A percentile compares a stretch with the other conserved stretches of the same genome.
Evolutionary conservation across 2,888 invertebrate genomes (phyloP).

Genomic region (Mesorhabditis belari): DNA sequence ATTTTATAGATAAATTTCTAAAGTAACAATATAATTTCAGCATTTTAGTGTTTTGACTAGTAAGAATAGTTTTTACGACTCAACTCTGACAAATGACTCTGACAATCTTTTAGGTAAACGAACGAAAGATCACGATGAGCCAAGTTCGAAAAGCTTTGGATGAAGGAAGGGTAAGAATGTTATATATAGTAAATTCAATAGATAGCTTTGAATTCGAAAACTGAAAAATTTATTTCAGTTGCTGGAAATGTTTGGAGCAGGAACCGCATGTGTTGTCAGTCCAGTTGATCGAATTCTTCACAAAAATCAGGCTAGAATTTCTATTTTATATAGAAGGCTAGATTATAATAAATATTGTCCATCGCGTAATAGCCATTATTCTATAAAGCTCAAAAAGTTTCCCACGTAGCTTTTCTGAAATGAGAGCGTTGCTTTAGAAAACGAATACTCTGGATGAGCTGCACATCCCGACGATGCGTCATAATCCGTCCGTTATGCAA

Average conservation of each 20-base stretch:
- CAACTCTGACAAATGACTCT: too few species aligned
- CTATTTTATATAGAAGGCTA: background rate
- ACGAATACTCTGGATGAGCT: slow-evolving; percentile 43
- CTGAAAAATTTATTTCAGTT: slow-evolving; percentile 63
- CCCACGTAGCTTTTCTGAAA: background rate
- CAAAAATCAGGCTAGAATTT: slow-evolving; percentile 52
- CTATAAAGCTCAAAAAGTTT: background rate
- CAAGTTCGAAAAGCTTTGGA: slow-evolving; percentile 69
- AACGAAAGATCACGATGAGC: slow-evolving; percentile 76
- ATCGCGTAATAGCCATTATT: background rate
- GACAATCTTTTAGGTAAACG: slow-evolving; percentile 65
- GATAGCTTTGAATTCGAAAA: slow-evolving; percentile 8
- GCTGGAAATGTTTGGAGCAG: slow-evolving; percentile 91
- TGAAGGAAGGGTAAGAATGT: slow-evolving; percentile 71
- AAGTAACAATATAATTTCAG: too few species aligned
- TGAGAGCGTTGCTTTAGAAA: background rate
- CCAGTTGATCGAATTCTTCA: slow-evolving; percentile 82
- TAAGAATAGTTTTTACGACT: background rate
- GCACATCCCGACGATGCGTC: slow-evolving; percentile 60
- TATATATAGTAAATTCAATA: background rate
- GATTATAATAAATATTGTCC: background rate
- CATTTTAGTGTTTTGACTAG: too few species aligned
- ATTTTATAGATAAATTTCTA: too few species aligned
- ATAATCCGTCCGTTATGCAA: slow-evolving; percentile 68
- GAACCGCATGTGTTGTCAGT: slow-evolving; percentile 89